Evolutionary conservation across 2,113 vertebrate species (phyloP).

Genomic region (Excalfactoria chinensis): DNA sequence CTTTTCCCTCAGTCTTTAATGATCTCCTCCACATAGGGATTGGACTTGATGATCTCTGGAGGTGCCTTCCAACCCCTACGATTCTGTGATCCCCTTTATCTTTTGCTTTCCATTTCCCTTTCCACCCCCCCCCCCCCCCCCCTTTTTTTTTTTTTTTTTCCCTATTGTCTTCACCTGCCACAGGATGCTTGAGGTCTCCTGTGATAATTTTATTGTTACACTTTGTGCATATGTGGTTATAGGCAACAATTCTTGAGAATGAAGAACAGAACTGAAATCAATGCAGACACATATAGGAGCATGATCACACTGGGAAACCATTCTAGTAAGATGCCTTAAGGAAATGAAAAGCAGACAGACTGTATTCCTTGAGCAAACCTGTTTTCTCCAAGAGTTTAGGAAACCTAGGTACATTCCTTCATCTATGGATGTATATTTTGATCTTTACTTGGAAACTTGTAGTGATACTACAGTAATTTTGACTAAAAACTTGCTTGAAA

Average conservation of each 20-base stretch:
- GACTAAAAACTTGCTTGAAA: slow-evolving; percentile 31
- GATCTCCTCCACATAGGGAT: too few species aligned
- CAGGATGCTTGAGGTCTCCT: too few species aligned
- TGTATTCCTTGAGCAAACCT: slow-evolving; percentile 19
- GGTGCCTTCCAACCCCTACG: too few species aligned
- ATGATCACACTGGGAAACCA: slow-evolving; percentile 55
- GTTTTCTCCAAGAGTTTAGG: slow-evolving; percentile 40
- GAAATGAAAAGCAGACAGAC: slow-evolving; percentile 57
- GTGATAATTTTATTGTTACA: too few species aligned
- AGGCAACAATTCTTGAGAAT: slow-evolving; percentile 47
- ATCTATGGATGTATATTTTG: slow-evolving; percentile 54
- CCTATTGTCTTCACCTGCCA: too few species aligned
- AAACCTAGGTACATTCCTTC: slow-evolving; percentile 64
- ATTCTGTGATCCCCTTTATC: too few species aligned
- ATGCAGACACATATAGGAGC: slow-evolving; percentile 55
- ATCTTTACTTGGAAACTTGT: slow-evolving; percentile 55
- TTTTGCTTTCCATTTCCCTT: too few species aligned
- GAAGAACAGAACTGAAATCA: slow-evolving; percentile 58
- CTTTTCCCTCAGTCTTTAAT: too few species aligned
- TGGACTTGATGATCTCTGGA: too few species aligned
- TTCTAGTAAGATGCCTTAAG: slow-evolving; percentile 64
- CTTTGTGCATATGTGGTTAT: slow-evolving; percentile 45
- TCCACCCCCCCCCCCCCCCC: too few species aligned
- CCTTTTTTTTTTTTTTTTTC: too few species aligned
- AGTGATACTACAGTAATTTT: not conserved